Percentiles rank a stretch among this genome's conserved stretches.
These are phyloP conservation scores for Rhynchophorus ferrugineus DNA, from an alignment of 1,140 invertebrate genomes.

Conservation along the genomic window DNA sequence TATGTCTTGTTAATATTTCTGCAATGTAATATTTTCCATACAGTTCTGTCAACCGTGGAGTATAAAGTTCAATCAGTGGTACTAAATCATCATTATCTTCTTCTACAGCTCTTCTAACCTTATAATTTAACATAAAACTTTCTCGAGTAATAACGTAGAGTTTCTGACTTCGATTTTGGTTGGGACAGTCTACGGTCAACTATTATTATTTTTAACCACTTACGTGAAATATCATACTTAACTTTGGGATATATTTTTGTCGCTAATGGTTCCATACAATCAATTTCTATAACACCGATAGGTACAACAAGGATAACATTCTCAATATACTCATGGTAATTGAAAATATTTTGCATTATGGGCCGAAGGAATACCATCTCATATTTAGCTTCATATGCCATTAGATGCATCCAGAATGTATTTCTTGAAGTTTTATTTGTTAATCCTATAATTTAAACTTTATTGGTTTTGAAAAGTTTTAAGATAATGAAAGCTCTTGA, in stretches of 20 bases:
- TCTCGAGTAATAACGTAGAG: slow-evolving; percentile 40
- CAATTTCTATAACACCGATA: slow-evolving; percentile 39
- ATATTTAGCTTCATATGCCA: slow-evolving; percentile 46
- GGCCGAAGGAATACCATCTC: slow-evolving; percentile 42
- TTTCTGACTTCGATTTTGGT: slow-evolving; percentile 36
- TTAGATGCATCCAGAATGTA: slow-evolving; percentile 49
- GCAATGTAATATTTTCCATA: slow-evolving; percentile 67
- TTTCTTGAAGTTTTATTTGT: slow-evolving; percentile 42
- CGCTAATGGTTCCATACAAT: slow-evolving; percentile 28
- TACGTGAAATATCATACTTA: too few relatives aligned
- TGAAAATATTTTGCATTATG: slow-evolving; percentile 47
- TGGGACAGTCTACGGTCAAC: too few relatives aligned
- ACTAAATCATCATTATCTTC: slow-evolving; percentile 68
- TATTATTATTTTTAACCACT: too few relatives aligned
- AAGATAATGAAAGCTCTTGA: too few relatives aligned
- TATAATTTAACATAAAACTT: slow-evolving; percentile 42
- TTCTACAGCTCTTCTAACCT: slow-evolving; percentile 50
- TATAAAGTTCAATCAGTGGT: slow-evolving; percentile 54
- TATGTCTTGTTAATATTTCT: slow-evolving; percentile 51
- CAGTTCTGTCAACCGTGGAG: slow-evolving; percentile 45
- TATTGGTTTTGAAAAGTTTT: too few relatives aligned
- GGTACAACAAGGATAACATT: slow-evolving; percentile 48
- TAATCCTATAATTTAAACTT: slow-evolving; percentile 16
- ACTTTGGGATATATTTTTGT: slow-evolving; percentile 36
- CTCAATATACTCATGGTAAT: slow-evolving; percentile 43